Evolutionary conservation across 2,113 vertebrate genomes (phyloP).

Genomic region (Pampusana beccarii): DNA sequence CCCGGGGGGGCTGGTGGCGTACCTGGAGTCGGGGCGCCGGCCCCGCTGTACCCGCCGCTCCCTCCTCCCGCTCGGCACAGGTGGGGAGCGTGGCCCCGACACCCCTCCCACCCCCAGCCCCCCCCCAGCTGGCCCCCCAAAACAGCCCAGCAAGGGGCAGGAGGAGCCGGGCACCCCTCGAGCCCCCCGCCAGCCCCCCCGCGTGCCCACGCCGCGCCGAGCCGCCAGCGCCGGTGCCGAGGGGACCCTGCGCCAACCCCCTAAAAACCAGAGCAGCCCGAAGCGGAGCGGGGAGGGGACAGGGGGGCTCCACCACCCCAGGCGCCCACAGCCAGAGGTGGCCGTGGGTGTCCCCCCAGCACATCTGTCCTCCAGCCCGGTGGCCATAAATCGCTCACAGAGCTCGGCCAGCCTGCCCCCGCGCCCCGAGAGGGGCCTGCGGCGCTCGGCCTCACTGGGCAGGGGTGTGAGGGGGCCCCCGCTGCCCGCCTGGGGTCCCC

Average conservation of each 20-base stretch:
- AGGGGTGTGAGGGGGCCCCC: rapidly evolving
- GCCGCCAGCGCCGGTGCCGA: background rate
- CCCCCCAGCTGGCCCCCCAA: rapidly evolving
- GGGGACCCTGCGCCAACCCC: background rate
- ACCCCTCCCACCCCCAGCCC: background rate
- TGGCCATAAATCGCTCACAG: background rate
- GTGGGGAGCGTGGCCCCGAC: background rate
- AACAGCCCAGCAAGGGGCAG: background rate
- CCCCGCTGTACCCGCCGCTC: slow-evolving; percentile 84
- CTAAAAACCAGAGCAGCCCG: background rate
- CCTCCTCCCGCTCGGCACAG: slow-evolving; percentile 76
- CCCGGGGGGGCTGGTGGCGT: slow-evolving; percentile 84
- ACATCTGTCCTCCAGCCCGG: rapidly evolving
- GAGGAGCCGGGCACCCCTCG: background rate
- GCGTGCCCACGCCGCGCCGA: background rate
- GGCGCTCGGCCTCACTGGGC: slow-evolving; percentile 32
- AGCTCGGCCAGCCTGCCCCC: slow-evolving; percentile 19
- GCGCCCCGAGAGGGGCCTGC: slow-evolving; percentile 58
- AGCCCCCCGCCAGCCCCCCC: background rate
- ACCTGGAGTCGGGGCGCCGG: slow-evolving; percentile 87
- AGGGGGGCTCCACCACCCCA: background rate
- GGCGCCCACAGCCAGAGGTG: background rate
- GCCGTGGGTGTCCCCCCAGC: rapidly evolving
- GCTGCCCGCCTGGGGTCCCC: background rate
- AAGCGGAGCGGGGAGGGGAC: background rate